Percentiles rank a stretch among this genome's conserved stretches.
phyloP scores from a whole-genome alignment of 2,797 vertebrate species.

The Chiroxiphia lanceolata region DNA sequence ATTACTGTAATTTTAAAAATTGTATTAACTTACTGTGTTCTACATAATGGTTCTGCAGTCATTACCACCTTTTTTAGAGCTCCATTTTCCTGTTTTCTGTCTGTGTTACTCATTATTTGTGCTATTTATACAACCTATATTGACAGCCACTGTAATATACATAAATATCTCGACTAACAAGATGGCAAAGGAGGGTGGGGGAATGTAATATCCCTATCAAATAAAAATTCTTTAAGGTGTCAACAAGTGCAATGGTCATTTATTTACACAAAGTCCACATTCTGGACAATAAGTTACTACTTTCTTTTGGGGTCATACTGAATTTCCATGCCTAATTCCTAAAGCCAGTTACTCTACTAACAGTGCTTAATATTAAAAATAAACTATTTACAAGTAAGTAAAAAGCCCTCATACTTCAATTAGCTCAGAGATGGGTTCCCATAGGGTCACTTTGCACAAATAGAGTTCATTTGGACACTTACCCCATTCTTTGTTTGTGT shows the following conservation, averaged over 20 bases:
- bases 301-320: background rate
- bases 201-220: background rate
- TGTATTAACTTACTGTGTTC: background rate
- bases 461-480: background rate
- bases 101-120: background rate
- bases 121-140: background rate
- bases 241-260: background rate
- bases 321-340: background rate
- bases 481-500: background rate
- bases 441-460: background rate
- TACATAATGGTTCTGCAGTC: background rate
- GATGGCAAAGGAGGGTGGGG: background rate
- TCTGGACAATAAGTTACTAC: background rate
- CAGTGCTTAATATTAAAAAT: constrained; percentile 28
- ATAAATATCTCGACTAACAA: background rate
- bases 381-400: constrained; percentile 3
- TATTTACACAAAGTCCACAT: background rate
- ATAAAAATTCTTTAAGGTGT: background rate
- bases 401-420: background rate
- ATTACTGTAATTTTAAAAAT: background rate
- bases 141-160: background rate
- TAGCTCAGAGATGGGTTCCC: background rate
- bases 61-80: background rate
- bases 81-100: background rate
- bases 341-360: background rate